Evolutionary conservation across 2,113 vertebrate genomes (phyloP).

Genomic region (Caranx melampygus): DNA sequence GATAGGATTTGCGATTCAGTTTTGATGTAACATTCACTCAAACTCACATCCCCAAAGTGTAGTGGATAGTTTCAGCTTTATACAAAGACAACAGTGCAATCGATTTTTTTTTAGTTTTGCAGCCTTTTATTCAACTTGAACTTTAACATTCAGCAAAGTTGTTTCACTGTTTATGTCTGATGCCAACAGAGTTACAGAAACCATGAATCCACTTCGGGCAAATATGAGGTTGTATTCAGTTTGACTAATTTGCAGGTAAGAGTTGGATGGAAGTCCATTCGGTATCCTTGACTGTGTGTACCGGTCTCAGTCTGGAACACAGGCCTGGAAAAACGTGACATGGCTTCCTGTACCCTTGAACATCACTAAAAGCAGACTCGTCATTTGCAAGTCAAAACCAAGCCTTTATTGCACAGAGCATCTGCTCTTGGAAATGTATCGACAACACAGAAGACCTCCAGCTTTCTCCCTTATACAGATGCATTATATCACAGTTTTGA

Average conservation of each 20-base stretch:
- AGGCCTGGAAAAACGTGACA: constrained; percentile 6
- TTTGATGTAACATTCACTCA: not conserved
- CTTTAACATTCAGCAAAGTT: not conserved
- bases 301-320: constrained; percentile 1
- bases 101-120: not conserved
- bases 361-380: constrained; percentile 35
- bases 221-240: constrained; percentile 1
- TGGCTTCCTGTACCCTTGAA: constrained; percentile 41
- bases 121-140: constrained; percentile 5
- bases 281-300: constrained; percentile 24
- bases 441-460: not conserved
- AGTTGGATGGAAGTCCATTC: not conserved
- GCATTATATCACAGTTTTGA: not conserved
- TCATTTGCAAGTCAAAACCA: constrained; percentile 50
- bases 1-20: constrained; percentile 1
- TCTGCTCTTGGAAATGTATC: not conserved
- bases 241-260: not conserved
- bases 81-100: not conserved
- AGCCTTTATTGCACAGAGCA: not conserved
- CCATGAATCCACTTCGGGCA: not conserved
- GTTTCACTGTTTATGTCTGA: constrained; percentile 5
- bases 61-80: not conserved
- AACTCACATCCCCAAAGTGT: not conserved
- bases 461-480: not conserved
- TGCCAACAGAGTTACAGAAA: not conserved